phyloP scores from a whole-genome alignment of 2,888 invertebrate species.

The Euspilapteryx auroguttella region DNA sequence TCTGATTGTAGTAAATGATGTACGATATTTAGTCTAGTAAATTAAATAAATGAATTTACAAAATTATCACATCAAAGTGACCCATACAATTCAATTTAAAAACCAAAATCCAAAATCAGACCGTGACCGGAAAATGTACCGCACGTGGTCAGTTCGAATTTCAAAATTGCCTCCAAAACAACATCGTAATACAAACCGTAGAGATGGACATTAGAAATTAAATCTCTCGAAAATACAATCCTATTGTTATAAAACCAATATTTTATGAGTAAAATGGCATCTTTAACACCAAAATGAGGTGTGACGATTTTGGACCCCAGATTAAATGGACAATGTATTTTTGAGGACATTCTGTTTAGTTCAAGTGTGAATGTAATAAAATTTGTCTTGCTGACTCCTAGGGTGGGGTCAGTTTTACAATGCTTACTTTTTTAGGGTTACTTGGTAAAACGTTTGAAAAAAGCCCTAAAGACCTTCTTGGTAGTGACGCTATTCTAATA shows the following conservation, averaged over 20 bases:
- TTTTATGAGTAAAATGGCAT: slow-evolving; percentile 9
- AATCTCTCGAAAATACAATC: no score
- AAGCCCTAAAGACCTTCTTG: no score
- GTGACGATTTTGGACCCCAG: slow-evolving; percentile 38
- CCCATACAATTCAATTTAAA: not conserved
- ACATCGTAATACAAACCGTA: slow-evolving; percentile 19
- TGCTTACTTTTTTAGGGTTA: slow-evolving; percentile 17
- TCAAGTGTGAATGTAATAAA: slow-evolving; percentile 45
- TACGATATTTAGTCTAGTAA: no score
- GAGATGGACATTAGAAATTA: slow-evolving; percentile 18
- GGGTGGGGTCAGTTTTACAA: slow-evolving; percentile 45
- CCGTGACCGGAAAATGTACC: slow-evolving; percentile 18
- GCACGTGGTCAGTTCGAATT: slow-evolving; percentile 23
- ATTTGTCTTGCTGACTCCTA: slow-evolving; percentile 31
- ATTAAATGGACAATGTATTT: slow-evolving; percentile 52
- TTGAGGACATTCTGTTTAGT: slow-evolving; percentile 36
- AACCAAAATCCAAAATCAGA: not conserved
- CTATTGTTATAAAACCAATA: slow-evolving; percentile 2
- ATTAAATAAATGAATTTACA: no score
- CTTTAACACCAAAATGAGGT: slow-evolving; percentile 31
- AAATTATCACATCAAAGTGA: not conserved
- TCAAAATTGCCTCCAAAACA: slow-evolving; percentile 16
- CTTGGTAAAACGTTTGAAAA: no score
- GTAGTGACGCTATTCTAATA: no score
- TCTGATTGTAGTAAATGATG: no score